Evolutionary conservation across 2,888 invertebrate species (phyloP), one percentile per base, ranked within the genome.

Genomic region (Agapostemon virescens): DNA sequence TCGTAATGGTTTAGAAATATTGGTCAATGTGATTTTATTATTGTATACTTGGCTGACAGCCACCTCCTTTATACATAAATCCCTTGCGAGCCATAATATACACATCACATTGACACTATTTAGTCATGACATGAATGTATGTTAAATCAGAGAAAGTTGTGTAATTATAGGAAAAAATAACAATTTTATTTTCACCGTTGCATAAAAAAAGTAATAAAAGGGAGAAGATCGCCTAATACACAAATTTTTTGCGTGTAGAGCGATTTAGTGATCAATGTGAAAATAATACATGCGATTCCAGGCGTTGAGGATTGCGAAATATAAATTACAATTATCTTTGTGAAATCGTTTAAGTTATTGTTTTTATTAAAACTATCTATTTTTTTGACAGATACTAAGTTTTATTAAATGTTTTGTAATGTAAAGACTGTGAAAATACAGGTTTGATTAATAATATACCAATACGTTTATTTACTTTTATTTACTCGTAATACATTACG

Each of bases 351-450:
- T 23, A 15, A 63, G n/a, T 38, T 69, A 52, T 42, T 38, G 68
- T 23, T 38, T 75, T 66, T 52, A 38, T 72, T 73, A 15, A 74
- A 69, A 58, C 7, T 49, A 26, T 75, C 52, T 73, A 49, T 58
- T 77, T 77, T 67, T 63, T 72, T 33, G 36, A 64, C 69, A 83
- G 66, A 61, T 69, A 52, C 70, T 15, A n/a, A 71, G 58, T 77
- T 82, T 82, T 72, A 83, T 82, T 72, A 84, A 81, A 82, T 86
- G 85, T 89, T 90, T 89, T 88, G 82, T 89, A 86, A 88, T 88
- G 87, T 89, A 87, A 90, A 91, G 89, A 89, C 87, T 90, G 89
- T 86, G 88, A 85, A 89, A 90, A 91, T 90, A 90, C 89, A 90
- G 85, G 86, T 89, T 87, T 90, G 89, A 89, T 84, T 82, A 73